phyloP scores from a whole-genome alignment of 1,140 invertebrate genomes.

The Bicyclus anynana region DNA sequence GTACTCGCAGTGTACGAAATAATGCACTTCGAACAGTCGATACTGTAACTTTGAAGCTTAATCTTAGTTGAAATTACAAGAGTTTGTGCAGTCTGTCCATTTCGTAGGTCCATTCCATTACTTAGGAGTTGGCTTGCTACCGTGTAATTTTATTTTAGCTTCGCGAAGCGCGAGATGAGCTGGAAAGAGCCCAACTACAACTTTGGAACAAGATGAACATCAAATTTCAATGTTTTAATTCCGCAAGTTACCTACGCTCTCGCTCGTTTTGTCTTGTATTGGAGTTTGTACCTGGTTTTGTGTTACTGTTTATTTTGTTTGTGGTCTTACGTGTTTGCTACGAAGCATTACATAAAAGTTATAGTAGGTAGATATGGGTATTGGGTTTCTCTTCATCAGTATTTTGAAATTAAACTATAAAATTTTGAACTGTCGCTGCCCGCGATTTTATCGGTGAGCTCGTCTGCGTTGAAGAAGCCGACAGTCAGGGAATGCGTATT shows the following conservation, averaged over 20 bases:
- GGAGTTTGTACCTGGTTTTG: not conserved
- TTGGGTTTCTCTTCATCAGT: too few species aligned
- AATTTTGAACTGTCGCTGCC: too few species aligned
- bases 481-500: too few species aligned
- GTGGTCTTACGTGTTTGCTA: not conserved
- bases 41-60: constrained; percentile 61
- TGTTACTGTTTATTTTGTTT: not conserved
- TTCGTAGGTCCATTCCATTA: constrained; percentile 53
- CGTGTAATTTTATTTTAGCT: constrained; percentile 47
- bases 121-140: constrained; percentile 43
- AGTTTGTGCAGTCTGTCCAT: constrained; percentile 38
- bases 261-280: not conserved
- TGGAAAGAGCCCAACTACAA: constrained; percentile 39
- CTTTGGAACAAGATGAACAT: constrained; percentile 52
- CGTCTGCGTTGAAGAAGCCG: too few species aligned
- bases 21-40: constrained; percentile 53
- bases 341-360: too few species aligned
- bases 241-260: constrained; percentile 11
- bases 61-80: constrained; percentile 61
- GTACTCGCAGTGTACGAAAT: constrained; percentile 51
- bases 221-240: constrained; percentile 39
- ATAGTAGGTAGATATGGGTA: too few species aligned
- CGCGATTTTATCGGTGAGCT: too few species aligned
- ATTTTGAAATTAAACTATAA: too few species aligned
- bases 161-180: constrained; percentile 36